Evolutionary conservation across 2,888 invertebrate species (phyloP).

Genomic region (Autographa pulchrina): DNA sequence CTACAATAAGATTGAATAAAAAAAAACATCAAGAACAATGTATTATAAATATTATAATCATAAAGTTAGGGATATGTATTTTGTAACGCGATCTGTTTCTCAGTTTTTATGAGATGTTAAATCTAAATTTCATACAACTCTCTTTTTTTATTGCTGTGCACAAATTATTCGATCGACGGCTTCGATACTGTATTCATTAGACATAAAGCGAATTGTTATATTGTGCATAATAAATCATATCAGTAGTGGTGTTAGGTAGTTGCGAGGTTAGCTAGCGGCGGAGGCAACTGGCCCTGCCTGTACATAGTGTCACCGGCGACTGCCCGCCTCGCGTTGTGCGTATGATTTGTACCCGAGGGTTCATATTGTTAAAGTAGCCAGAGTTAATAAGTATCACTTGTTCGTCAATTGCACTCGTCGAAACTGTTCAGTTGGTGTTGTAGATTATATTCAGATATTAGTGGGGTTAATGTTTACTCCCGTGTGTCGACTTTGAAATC

Average conservation of each 20-base stretch:
- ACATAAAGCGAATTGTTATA: slow-evolving; percentile 81
- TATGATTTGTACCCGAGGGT: slow-evolving; percentile 80
- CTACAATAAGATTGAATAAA: slow-evolving; percentile 87
- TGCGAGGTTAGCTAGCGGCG: slow-evolving; percentile 62
- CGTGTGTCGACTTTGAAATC: slow-evolving; percentile 68
- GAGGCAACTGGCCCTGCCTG: slow-evolving; percentile 61
- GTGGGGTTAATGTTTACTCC: slow-evolving; percentile 70
- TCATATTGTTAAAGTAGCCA: slow-evolving; percentile 87
- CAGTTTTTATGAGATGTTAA: slow-evolving; percentile 86
- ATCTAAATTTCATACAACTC: slow-evolving; percentile 76
- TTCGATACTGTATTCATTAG: slow-evolving; percentile 79
- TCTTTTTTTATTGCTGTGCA: slow-evolving; percentile 86
- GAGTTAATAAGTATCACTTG: slow-evolving; percentile 86
- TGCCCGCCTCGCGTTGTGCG: slow-evolving; percentile 73
- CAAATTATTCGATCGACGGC: slow-evolving; percentile 81
- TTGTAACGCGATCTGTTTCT: slow-evolving; percentile 87
- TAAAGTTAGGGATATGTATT: slow-evolving; percentile 88
- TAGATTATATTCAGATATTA: slow-evolving; percentile 77
- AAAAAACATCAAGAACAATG: slow-evolving; percentile 87
- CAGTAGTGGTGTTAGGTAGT: slow-evolving; percentile 74
- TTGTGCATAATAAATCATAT: slow-evolving; percentile 82
- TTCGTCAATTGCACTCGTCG: slow-evolving; percentile 89
- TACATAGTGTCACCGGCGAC: slow-evolving; percentile 80
- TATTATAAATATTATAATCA: slow-evolving; percentile 88
- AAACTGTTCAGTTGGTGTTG: slow-evolving; percentile 84